Conservation (phyloP, 2,888 invertebrate genomes). For the Hoplodrina ambigua region DNA sequence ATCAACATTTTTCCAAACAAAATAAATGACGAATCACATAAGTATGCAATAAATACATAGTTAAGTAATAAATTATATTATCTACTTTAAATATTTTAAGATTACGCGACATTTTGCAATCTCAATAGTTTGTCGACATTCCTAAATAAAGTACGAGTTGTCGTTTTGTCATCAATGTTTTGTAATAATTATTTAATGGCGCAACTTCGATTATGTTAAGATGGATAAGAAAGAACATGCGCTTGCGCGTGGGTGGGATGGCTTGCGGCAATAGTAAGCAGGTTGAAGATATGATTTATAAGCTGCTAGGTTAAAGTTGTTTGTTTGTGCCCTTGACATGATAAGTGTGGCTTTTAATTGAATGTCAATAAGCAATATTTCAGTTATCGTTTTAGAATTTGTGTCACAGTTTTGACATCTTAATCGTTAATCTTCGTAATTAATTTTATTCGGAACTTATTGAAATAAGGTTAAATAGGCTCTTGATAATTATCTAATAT, state of each 20-base stretch:
- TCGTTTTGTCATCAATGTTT: conserved; percentile 36
- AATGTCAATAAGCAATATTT: not conserved
- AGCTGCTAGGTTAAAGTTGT: conserved; percentile 25
- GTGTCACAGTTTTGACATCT: no score
- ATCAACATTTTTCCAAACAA: no score
- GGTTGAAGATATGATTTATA: conserved; percentile 33
- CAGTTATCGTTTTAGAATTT: no score
- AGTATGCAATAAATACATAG: not conserved
- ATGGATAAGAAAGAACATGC: conserved; percentile 43
- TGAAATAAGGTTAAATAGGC: no score
- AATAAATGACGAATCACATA: no score
- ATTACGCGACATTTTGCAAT: conserved; percentile 41
- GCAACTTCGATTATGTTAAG: conserved; percentile 40
- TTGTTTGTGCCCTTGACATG: conserved; percentile 27
- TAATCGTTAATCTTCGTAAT: no score
- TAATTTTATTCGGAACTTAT: no score
- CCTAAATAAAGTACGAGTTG: conserved; percentile 4
- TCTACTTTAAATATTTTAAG: conserved; percentile 2
- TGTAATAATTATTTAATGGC: conserved; percentile 40
- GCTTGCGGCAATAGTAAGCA: conserved; percentile 24
- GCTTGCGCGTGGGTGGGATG: conserved; percentile 30
- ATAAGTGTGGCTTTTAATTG: conserved; percentile 15
- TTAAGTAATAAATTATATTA: conserved; percentile 23
- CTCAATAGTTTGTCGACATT: conserved; percentile 25
- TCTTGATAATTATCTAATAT: no score